phyloP scores from a whole-genome alignment of 2,888 invertebrate genomes.

The Biston betularia region DNA sequence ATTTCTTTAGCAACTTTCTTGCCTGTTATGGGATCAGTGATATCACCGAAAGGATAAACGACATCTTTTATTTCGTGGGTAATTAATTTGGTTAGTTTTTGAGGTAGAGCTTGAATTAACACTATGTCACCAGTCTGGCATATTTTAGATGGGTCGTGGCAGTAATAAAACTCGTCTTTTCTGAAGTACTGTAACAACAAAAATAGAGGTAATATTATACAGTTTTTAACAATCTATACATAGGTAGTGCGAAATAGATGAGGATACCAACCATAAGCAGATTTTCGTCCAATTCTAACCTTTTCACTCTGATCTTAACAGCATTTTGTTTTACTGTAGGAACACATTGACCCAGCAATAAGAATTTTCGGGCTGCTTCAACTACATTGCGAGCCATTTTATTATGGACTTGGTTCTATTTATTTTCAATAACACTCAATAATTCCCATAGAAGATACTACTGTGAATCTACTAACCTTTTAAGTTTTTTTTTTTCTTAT shows the following conservation, averaged over 20 bases:
- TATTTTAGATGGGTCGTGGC: slow-evolving; percentile 91
- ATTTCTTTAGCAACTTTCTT: slow-evolving; percentile 90
- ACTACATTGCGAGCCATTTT: slow-evolving; percentile 74
- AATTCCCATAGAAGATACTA: no score
- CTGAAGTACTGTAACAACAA: slow-evolving; percentile 90
- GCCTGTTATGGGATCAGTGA: slow-evolving; percentile 94
- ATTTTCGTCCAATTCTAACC: slow-evolving; percentile 91
- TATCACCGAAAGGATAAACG: slow-evolving; percentile 93
- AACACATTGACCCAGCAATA: slow-evolving; percentile 92
- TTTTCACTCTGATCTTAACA: slow-evolving; percentile 91
- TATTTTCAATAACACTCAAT: background rate
- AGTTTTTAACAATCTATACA: background rate
- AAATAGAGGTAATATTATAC: background rate
- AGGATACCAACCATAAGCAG: slow-evolving; percentile 89
- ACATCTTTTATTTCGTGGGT: slow-evolving; percentile 93
- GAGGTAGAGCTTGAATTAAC: slow-evolving; percentile 90
- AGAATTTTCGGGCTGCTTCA: slow-evolving; percentile 79
- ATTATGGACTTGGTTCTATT: background rate
- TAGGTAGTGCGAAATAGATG: background rate
- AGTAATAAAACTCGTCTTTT: slow-evolving; percentile 90
- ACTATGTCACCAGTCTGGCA: slow-evolving; percentile 95
- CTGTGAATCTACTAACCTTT: no score
- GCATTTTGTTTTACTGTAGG: slow-evolving; percentile 92
- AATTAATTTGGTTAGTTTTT: slow-evolving; percentile 91
- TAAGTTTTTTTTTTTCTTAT: no score